These are phyloP conservation scores for Drosophila aff. DNA, from an alignment of 1,140 invertebrate genomes.

Conservation along the genomic window DNA sequence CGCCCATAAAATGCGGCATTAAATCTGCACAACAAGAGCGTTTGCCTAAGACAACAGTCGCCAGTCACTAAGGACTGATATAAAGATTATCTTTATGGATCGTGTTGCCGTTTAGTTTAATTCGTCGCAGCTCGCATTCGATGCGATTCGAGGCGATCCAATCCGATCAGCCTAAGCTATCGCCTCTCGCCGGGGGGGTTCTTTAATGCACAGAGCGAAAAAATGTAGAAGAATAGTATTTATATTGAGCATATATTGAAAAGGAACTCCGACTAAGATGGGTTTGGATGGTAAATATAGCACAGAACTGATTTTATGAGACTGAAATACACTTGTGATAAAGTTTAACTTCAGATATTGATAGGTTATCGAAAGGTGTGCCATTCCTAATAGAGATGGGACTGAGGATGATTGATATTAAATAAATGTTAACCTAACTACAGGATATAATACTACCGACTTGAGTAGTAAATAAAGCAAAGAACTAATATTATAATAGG, in stretches of 20 bases:
- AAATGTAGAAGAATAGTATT: not conserved
- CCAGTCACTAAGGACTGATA: slow-evolving; percentile 28
- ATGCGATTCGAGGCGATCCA: slow-evolving; percentile 15
- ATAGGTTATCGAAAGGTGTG: not conserved
- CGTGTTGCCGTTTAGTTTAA: slow-evolving; percentile 54
- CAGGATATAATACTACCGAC: too few relatives aligned
- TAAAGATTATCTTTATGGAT: slow-evolving; percentile 61
- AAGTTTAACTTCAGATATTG: not conserved
- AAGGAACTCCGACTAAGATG: not conserved
- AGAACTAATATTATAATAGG: not conserved
- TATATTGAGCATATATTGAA: not conserved
- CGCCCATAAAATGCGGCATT: slow-evolving; percentile 55
- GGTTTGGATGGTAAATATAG: not conserved
- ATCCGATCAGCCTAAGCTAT: slow-evolving; percentile 9
- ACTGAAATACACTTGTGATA: too few relatives aligned
- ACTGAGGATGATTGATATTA: not conserved
- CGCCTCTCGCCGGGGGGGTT: slow-evolving; percentile 12
- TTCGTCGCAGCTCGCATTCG: slow-evolving; percentile 18
- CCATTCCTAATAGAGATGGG: not conserved
- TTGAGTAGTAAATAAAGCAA: not conserved
- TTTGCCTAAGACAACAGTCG: slow-evolving; percentile 56
- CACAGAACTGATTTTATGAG: not conserved
- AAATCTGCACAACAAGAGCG: slow-evolving; percentile 49
- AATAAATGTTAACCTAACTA: too few relatives aligned
- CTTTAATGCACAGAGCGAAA: slow-evolving; percentile 4